These are phyloP conservation scores for Pseudopodoces humilis DNA, from an alignment of 2,113 vertebrate genomes.

Conservation along the genomic window DNA sequence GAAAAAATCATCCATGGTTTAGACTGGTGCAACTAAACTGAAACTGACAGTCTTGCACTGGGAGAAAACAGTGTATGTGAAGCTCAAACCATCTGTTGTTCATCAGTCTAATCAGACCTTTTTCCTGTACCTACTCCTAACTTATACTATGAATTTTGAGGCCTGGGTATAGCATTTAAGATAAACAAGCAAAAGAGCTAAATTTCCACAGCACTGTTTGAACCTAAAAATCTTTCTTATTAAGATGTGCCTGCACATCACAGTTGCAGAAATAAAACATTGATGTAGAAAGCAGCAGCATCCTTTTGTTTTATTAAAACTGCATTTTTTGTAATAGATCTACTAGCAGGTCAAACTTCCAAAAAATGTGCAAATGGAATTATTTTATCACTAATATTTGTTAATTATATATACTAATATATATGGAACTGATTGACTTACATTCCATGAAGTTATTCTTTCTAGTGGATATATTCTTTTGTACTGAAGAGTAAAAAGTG, in stretches of 20 bases:
- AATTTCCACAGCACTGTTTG: background rate
- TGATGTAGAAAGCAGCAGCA: background rate
- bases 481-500: background rate
- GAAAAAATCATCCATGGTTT: background rate
- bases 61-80: conserved; percentile 8
- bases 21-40: background rate
- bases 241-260: background rate
- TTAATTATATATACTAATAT: too few species aligned
- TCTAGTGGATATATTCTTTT: background rate
- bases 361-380: background rate
- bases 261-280: background rate
- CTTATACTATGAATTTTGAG: conserved; percentile 33
- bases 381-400: background rate
- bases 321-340: background rate
- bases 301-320: background rate
- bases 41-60: background rate
- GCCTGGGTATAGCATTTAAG: background rate
- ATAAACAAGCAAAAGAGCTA: background rate
- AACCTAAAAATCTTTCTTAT: background rate
- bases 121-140: conserved; percentile 42
- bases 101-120: conserved; percentile 59
- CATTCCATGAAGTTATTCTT: background rate
- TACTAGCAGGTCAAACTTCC: background rate
- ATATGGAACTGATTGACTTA: background rate
- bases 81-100: conserved; percentile 59